phyloP scores from a whole-genome alignment of 2,797 vertebrate genomes.

The Peromyscus aztecus region DNA sequence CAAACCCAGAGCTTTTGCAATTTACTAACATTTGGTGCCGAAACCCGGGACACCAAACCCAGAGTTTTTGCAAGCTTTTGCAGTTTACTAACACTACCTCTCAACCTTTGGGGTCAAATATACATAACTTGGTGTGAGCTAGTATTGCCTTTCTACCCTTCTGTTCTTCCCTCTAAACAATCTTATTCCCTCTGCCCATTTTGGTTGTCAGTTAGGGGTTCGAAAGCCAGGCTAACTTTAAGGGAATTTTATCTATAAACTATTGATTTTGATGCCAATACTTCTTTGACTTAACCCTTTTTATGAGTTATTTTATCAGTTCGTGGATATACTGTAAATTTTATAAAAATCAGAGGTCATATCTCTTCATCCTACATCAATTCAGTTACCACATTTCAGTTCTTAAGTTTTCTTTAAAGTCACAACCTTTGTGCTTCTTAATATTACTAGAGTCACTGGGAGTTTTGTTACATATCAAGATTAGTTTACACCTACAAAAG shows the following conservation, averaged over 20 bases:
- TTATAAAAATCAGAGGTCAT: conserved; percentile 18
- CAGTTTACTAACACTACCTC: too few species aligned
- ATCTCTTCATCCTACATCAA: neutral
- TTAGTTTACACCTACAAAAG: neutral
- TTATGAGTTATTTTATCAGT: neutral
- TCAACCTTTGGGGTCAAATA: neutral
- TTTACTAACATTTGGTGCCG: too few species aligned
- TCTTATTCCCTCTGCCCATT: neutral
- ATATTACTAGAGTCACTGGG: neutral
- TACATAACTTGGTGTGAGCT: neutral
- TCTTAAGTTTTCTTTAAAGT: conserved; percentile 24
- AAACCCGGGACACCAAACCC: too few species aligned
- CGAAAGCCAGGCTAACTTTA: neutral
- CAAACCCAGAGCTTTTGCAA: too few species aligned
- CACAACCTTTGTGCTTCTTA: conserved; percentile 5
- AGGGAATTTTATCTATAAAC: neutral
- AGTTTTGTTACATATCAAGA: neutral
- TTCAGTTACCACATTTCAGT: neutral
- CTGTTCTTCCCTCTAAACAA: neutral
- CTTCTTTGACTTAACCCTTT: neutral
- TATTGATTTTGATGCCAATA: conserved; percentile 14
- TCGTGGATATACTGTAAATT: neutral
- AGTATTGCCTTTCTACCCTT: neutral
- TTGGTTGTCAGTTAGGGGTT: neutral
- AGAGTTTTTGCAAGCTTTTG: too few species aligned